Conservation (phyloP, 1,140 invertebrate genomes). For the Penaeus chinensis region DNA sequence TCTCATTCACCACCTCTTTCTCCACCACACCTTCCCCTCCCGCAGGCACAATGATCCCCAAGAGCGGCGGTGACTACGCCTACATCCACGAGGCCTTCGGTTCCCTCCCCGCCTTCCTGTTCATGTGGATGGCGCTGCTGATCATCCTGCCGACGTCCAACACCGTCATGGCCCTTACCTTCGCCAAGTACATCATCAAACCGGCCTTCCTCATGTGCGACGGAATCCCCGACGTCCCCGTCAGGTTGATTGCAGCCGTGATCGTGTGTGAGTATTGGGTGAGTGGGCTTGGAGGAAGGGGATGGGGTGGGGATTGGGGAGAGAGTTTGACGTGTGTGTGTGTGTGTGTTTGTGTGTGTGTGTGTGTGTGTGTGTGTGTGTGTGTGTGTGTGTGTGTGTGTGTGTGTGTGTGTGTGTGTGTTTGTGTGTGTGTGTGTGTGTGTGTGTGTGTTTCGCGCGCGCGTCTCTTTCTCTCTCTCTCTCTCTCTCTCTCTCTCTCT, state of each 20-base stretch:
- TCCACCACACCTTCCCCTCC: no score
- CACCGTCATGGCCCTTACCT: conserved; percentile 91
- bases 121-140: conserved; percentile 83
- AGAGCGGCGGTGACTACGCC: conserved; percentile 93
- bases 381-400: no score
- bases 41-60: conserved; percentile 74
- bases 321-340: no score
- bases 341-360: no score
- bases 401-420: not conserved
- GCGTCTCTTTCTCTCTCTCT: no score
- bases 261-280: conserved; percentile 77
- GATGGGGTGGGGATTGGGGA: no score
- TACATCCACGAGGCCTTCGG: conserved; percentile 93
- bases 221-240: conserved; percentile 74
- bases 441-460: no score
- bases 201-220: conserved; percentile 83
- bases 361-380: no score
- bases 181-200: conserved; percentile 88
- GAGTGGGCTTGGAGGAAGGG: no score
- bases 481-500: no score
- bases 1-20: no score
- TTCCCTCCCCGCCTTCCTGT: conserved; percentile 91
- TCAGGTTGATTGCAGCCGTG: conserved; percentile 79
- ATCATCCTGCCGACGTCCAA: conserved; percentile 83
- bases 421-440: not conserved